Evolutionary conservation across 2,888 invertebrate species (phyloP).

Genomic region (Pristionchus maxplancki): DNA sequence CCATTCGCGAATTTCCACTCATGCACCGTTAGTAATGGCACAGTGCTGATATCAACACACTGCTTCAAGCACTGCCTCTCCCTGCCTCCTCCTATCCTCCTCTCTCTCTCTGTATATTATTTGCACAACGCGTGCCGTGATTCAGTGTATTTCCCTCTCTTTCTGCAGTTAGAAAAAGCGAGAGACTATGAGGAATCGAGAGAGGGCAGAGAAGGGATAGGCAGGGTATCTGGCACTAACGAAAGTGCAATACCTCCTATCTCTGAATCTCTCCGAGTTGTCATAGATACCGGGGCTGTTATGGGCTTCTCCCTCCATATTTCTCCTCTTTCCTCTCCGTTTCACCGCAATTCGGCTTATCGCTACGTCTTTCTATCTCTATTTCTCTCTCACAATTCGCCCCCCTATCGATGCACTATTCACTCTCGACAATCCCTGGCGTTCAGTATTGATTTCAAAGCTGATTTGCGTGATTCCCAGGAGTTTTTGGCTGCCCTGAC

Average conservation of each 20-base stretch:
- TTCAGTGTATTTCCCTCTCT: no score
- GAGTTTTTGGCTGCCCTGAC: no score
- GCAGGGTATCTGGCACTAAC: neutral
- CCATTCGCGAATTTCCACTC: no score
- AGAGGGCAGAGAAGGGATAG: neutral
- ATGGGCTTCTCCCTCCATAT: neutral
- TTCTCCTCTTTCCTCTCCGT: neutral
- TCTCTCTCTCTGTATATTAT: neutral
- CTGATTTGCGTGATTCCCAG: no score
- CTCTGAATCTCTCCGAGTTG: neutral
- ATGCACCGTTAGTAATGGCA: no score
- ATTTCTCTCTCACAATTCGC: neutral
- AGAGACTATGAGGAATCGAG: neutral
- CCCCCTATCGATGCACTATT: neutral
- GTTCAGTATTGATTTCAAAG: neutral
- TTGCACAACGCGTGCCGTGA: neutral
- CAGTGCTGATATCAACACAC: neutral
- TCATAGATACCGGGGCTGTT: neutral
- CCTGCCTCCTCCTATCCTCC: neutral
- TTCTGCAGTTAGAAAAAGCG: neutral
- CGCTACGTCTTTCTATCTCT: neutral
- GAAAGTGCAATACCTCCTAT: neutral
- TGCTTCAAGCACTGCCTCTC: neutral
- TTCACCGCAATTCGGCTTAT: conserved; percentile 1
- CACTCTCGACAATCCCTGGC: neutral